Evolutionary conservation across 2,888 invertebrate genomes (phyloP), one percentile per base, ranked within the genome.

Genomic region (Selenia dentaria): DNA sequence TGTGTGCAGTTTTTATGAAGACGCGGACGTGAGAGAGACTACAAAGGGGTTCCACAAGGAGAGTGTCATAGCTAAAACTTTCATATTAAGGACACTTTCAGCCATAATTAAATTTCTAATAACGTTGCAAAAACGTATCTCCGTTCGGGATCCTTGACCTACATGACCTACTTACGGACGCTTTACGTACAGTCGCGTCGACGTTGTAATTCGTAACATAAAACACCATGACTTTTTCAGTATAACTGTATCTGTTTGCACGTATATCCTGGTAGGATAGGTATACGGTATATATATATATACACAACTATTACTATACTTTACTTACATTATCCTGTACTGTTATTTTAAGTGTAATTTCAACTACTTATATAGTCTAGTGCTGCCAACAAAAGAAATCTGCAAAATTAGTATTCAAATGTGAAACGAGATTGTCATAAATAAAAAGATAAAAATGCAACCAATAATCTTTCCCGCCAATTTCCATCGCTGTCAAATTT

Each of bases 401-500:
- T 22, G 22, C 16, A 45, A 18, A 48, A 43, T 41, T 6, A 16
- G 28, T 35, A 51, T 50, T 54, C 43, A 46, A 54, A 45, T 52
- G 56, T 54, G 20, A 49, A 52, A 37, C 18, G 26, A 12, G 28
- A 32, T 38, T 45, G 34, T 31, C 29, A 18, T 33, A 33, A 43
- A 45, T 44, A 43, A 53, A 54, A 67, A 66, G 57, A 35, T 55
- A 62, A 61, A 57, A 66, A 54, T 46, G 47, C 76, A 71, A 80
- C 82, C 83, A 83, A 83, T 85, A 88, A 88, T 86, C 79, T 86
- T 87, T 86, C 83, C 83, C 88, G 88, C 87, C 90, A 89, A 90
- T 89, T 89, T 87, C 85, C 86, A 87, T 90, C 79, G 86, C 87
- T 89, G 90, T 90, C 90, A 89, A 90, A 89, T 89, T 89, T 85